phyloP scores from a whole-genome alignment of 2,113 vertebrate genomes.

The Psittacula cyanocephala region DNA sequence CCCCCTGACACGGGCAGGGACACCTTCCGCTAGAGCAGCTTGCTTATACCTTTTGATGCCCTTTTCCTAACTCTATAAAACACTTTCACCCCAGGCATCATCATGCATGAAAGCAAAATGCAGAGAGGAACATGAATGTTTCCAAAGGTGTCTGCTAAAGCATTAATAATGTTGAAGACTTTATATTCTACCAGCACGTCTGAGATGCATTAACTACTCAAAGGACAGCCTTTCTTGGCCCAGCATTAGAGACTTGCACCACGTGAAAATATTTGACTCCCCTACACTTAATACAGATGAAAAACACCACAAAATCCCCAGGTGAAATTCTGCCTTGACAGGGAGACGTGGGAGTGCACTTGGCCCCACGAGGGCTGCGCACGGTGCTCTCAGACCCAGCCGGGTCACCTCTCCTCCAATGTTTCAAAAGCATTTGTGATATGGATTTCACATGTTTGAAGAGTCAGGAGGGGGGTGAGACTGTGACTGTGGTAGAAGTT shows the following conservation, averaged over 20 bases:
- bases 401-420: neutral
- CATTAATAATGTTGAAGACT: neutral
- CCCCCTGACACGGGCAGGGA: neutral
- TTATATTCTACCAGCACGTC: neutral
- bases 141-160: neutral
- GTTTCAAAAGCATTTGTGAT: neutral
- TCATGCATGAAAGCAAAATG: neutral
- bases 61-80: neutral
- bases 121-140: neutral
- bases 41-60: neutral
- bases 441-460: neutral
- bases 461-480: neutral
- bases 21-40: neutral
- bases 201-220: conserved; percentile 20
- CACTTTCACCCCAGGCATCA: neutral
- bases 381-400: neutral
- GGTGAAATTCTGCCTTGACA: neutral
- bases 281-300: conserved; percentile 2
- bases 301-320: conserved; percentile 11
- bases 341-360: neutral
- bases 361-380: neutral
- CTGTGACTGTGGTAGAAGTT: rapidly evolving
- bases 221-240: conserved; percentile 6
- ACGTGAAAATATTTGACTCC: conserved; percentile 36
- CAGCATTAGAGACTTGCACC: conserved; percentile 33